These are phyloP conservation scores for Marcusenius ussheri DNA, from an alignment of 2,113 vertebrate species.

Conservation along the genomic window DNA sequence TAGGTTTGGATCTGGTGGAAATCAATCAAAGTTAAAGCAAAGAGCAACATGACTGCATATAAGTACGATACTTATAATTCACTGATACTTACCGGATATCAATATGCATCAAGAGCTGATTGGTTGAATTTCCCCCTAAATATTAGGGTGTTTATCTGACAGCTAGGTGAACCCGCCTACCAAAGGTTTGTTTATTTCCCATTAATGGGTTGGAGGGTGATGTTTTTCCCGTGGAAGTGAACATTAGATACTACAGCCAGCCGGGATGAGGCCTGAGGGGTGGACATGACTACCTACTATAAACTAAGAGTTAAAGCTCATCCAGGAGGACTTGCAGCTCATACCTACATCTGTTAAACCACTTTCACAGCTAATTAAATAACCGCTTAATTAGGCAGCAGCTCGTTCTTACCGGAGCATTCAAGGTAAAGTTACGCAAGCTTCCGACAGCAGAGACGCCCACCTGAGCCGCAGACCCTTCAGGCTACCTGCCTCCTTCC, in stretches of 20 bases:
- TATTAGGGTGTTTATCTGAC: not conserved
- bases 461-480: not conserved
- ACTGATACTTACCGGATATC: not conserved
- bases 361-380: not conserved
- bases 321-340: not conserved
- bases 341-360: slow-evolving; percentile 7
- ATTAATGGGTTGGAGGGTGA: not conserved
- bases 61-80: not conserved
- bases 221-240: not conserved
- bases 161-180: not conserved
- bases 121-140: not conserved
- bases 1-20: slow-evolving; percentile 3
- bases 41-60: not conserved
- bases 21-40: not conserved
- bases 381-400: not conserved
- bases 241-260: not conserved
- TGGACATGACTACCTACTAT: not conserved
- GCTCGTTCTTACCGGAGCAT: not conserved
- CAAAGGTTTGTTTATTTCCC: not conserved
- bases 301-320: not conserved
- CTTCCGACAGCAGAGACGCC: not conserved
- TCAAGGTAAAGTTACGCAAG: not conserved
- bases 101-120: not conserved
- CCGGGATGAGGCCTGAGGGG: not conserved
- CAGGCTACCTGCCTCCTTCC: not conserved